phyloP scores from a whole-genome alignment of 2,113 vertebrate genomes.

The Sorex fumeus region DNA sequence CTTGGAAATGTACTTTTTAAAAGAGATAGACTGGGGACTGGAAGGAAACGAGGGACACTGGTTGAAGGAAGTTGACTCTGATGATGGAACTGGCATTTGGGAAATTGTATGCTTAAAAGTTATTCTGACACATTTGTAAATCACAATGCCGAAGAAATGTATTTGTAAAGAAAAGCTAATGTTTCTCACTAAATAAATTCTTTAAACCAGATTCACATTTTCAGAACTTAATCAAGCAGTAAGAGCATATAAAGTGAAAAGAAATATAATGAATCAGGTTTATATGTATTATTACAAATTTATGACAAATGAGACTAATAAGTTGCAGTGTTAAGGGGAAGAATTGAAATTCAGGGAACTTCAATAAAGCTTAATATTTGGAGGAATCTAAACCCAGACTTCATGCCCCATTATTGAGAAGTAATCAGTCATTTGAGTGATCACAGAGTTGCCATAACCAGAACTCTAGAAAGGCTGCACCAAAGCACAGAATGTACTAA shows the following conservation, averaged over 20 bases:
- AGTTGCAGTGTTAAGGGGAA: slow-evolving; percentile 1
- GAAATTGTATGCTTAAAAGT: too few relatives aligned
- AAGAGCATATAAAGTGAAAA: background rate
- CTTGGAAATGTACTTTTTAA: too few relatives aligned
- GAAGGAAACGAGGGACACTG: too few relatives aligned
- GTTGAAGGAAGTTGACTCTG: too few relatives aligned
- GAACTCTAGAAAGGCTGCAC: background rate
- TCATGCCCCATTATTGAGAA: background rate
- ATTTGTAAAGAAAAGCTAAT: background rate
- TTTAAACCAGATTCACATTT: background rate
- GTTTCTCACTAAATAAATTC: background rate
- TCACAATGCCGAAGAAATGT: background rate
- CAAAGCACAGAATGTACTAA: background rate
- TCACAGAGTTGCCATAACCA: background rate
- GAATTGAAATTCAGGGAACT: background rate
- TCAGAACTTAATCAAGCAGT: background rate
- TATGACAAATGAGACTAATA: background rate
- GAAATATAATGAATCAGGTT: background rate
- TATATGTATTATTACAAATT: background rate
- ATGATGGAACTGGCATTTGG: too few relatives aligned
- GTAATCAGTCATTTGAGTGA: background rate
- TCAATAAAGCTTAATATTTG: background rate
- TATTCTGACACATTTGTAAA: too few relatives aligned
- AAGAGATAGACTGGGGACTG: too few relatives aligned
- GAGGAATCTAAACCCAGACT: background rate